Evolutionary conservation across 2,888 invertebrate species (phyloP), one percentile per base, ranked within the genome.

Genomic region (Noctua janthina): DNA sequence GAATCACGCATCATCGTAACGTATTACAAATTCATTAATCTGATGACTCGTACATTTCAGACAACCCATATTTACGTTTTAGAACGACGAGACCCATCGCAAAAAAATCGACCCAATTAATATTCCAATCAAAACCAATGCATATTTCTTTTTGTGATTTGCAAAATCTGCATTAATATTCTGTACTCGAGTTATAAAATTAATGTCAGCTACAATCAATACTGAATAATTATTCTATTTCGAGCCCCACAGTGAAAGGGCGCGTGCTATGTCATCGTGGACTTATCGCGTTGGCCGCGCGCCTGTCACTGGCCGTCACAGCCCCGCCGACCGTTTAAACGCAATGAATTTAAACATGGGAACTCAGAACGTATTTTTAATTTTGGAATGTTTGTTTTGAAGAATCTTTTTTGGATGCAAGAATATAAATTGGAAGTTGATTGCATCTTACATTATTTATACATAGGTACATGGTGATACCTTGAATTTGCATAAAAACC

Each of bases 231-330:
- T 87, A 90, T 86, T 91, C 83, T 87, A 88, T 85, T 84, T 87
- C 74, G 76, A 82, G 82, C 82, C 86, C 77, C 75, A 88, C 90
- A 90, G 91, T 91, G 90, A 89, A 92, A 91, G 90, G 88, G 91
- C 91, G 93, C 93, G 92, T 95, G 94, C 91, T 93, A 89, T 92
- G 93, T 93, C 94, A 92, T 91, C 91, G 90, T 88, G 90, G 93
- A 93, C 93, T 94, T 94, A 94, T 93, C 94, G 93, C 89, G 84
- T 90, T 82, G 86, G 85, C 77, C 87, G 84, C 87, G 91, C 91
- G 93, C 91, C 93, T 94, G 94, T 93, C 94, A 93, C 92, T 92
- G 91, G 89, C 92, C 91, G 91, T 93, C 93, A 93, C 93, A 89
- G 88, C 92, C 89, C 91, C 90, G 81, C 71, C 80, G 75, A 76